Conservation (phyloP, 2,797 vertebrate genomes). For the Chrosomus eos region DNA sequence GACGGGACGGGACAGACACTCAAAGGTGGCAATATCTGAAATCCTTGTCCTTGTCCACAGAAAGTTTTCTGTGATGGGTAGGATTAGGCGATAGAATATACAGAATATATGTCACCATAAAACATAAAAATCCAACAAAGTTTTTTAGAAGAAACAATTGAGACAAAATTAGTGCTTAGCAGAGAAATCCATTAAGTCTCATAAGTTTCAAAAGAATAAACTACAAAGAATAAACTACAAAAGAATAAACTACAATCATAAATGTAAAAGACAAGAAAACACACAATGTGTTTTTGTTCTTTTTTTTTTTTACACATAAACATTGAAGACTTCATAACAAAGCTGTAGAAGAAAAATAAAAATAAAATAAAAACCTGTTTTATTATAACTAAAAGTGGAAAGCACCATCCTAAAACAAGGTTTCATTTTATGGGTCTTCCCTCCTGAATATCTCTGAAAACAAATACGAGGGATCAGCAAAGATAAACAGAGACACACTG, state of each 20-base stretch:
- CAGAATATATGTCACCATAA: background rate
- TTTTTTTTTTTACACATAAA: background rate
- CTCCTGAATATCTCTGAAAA: slow-evolving; percentile 79
- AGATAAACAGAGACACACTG: slow-evolving; percentile 80
- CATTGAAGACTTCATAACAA: background rate
- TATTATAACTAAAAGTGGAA: slow-evolving; percentile 46
- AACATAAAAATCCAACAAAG: background rate
- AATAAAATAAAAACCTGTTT: background rate
- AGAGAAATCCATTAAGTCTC: background rate
- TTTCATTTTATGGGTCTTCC: slow-evolving; percentile 70
- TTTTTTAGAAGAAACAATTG: background rate
- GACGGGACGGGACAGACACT: too few species aligned
- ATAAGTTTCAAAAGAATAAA: background rate
- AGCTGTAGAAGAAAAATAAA: background rate
- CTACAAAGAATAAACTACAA: background rate
- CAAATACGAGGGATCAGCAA: slow-evolving; percentile 74
- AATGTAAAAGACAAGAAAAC: background rate
- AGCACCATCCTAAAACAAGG: slow-evolving; percentile 65
- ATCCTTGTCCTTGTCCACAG: too few species aligned
- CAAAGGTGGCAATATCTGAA: too few species aligned
- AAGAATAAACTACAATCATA: background rate
- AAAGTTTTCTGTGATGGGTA: too few species aligned
- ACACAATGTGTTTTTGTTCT: background rate
- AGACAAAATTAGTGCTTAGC: background rate
- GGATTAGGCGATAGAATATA: background rate